phyloP scores from a whole-genome alignment of 1,140 invertebrate genomes.

The Calycopis cecrops region DNA sequence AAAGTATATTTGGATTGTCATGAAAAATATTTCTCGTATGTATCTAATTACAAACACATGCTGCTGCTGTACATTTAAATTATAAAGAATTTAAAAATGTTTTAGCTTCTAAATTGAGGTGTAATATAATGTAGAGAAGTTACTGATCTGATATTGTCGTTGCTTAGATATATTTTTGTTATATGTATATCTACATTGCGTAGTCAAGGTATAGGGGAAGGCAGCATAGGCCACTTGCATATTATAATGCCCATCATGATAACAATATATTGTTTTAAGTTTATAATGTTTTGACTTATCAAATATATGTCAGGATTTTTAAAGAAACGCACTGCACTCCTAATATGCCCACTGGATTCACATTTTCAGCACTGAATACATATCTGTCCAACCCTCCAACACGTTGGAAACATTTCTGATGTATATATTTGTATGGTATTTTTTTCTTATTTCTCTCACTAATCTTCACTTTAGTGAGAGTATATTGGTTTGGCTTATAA shows the following conservation, averaged over 20 bases:
- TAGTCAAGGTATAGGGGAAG: background rate
- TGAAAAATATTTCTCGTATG: background rate
- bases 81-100: background rate
- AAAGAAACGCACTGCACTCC: no score
- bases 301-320: background rate
- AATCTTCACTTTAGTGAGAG: no score
- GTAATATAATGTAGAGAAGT: background rate
- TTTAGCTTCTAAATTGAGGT: background rate
- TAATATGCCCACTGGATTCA: no score
- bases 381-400: no score
- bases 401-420: no score
- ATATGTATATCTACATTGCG: background rate
- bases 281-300: background rate
- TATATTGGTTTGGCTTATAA: no score
- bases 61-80: no score
- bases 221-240: no score
- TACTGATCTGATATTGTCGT: background rate
- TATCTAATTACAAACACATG: background rate
- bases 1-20: conserved; percentile 3
- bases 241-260: no score
- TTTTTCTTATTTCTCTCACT: no score
- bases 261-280: background rate
- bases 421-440: no score
- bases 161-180: background rate
- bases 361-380: no score